Conservation (phyloP, 2,797 vertebrate genomes). For the Oreochromis mossambicus region DNA sequence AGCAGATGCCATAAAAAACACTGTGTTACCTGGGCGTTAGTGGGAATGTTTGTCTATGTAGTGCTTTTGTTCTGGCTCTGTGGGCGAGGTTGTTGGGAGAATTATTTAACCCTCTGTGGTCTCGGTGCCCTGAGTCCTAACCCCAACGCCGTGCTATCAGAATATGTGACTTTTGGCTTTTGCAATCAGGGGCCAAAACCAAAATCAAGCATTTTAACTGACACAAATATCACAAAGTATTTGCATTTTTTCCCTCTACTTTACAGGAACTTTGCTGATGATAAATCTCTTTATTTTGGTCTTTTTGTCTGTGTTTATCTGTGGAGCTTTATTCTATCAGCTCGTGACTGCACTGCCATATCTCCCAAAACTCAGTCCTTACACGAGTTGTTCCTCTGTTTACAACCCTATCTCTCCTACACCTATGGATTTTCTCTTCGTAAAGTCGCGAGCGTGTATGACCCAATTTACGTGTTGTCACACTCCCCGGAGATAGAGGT, state of each 20-base stretch:
- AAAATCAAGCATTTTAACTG: not conserved
- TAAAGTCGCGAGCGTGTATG: constrained; percentile 25
- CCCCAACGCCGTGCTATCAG: not conserved
- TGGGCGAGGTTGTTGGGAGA: not conserved
- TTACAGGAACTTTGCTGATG: constrained; percentile 69
- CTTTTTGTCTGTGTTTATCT: not conserved
- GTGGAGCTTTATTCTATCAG: not conserved
- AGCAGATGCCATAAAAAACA: not conserved
- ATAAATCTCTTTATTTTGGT: constrained; percentile 30
- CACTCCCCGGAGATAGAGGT: constrained; percentile 50
- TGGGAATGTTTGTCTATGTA: not conserved
- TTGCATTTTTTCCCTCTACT: not conserved
- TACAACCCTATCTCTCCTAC: constrained; percentile 12
- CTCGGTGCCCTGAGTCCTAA: fast-evolving
- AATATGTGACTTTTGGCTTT: not conserved
- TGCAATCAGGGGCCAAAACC: not conserved
- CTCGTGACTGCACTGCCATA: not conserved
- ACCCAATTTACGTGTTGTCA: constrained; percentile 60
- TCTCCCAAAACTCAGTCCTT: constrained; percentile 5
- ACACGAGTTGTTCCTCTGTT: constrained; percentile 1
- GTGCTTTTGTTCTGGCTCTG: not conserved
- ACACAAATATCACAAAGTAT: not conserved
- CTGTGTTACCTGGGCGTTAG: not conserved
- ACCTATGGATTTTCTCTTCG: constrained; percentile 12
- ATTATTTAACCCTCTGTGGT: not conserved